Evolutionary conservation across 2,113 vertebrate genomes (phyloP).

Genomic region (Condylura cristata): DNA sequence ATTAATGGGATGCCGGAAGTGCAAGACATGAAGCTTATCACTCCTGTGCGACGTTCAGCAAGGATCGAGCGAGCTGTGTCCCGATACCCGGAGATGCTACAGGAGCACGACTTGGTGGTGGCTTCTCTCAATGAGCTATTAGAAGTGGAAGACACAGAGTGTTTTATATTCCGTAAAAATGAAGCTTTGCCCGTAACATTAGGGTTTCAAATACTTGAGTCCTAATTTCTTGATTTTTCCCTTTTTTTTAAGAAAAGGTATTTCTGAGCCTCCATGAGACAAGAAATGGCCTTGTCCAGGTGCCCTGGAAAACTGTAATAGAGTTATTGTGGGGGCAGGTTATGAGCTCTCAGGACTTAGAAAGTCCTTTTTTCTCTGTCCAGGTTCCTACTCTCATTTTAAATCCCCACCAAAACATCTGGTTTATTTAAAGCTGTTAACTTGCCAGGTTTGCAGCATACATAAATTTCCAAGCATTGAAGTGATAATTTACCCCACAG

Average conservation of each 20-base stretch:
- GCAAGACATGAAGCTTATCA: conserved; percentile 80
- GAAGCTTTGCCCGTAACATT: conserved; percentile 80
- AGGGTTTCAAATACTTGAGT: conserved; percentile 60
- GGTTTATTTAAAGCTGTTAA: not conserved
- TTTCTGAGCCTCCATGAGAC: not conserved
- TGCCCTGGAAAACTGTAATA: not conserved
- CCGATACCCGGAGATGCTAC: conserved; percentile 79
- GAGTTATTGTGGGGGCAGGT: not conserved
- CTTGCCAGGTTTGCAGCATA: not conserved
- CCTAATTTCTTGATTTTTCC: conserved; percentile 28
- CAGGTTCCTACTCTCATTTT: not conserved
- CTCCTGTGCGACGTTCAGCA: conserved; percentile 82
- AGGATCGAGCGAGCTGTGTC: conserved; percentile 68
- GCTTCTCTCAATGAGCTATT: conserved; percentile 83
- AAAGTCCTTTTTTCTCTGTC: not conserved
- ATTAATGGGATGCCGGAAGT: not conserved
- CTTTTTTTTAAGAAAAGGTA: not conserved
- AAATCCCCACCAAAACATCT: not conserved
- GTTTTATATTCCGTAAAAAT: conserved; percentile 83
- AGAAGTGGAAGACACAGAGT: conserved; percentile 70
- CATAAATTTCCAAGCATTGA: not conserved
- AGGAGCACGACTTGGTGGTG: conserved; percentile 83
- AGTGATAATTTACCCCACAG: not conserved
- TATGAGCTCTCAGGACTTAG: not conserved
- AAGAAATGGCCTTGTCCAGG: not conserved